phyloP scores from a whole-genome alignment of 2,888 invertebrate genomes.

The Acleris cristana region DNA sequence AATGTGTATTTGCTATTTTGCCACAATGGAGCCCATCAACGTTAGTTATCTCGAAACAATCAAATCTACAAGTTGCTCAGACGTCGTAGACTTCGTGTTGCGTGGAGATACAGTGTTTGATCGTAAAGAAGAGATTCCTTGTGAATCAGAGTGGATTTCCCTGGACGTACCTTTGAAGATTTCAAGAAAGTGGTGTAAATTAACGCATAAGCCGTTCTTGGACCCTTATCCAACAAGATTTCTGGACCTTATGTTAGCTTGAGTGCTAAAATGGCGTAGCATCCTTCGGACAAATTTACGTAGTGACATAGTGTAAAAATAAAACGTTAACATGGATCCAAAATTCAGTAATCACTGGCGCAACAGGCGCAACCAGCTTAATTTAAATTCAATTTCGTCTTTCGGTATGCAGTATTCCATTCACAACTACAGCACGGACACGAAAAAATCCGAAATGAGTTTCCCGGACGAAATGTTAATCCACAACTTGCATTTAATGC shows the following conservation, averaged over 20 bases:
- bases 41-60: conserved; percentile 60
- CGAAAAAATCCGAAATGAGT: conserved; percentile 56
- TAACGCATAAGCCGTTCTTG: conserved; percentile 63
- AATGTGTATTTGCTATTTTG: conserved; percentile 54
- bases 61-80: conserved; percentile 59
- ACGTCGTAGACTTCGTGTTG: conserved; percentile 53
- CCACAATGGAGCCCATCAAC: conserved; percentile 76
- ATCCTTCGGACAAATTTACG: conserved; percentile 51
- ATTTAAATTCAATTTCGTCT: conserved; percentile 44
- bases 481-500: conserved; percentile 62
- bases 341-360: conserved; percentile 57
- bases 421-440: conserved; percentile 63
- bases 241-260: conserved; percentile 53
- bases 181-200: conserved; percentile 57
- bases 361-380: conserved; percentile 55
- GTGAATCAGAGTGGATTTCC: conserved; percentile 53
- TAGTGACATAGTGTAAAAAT: conserved; percentile 51
- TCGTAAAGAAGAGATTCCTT: conserved; percentile 43
- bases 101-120: conserved; percentile 60
- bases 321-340: conserved; percentile 62
- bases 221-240: conserved; percentile 52
- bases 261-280: conserved; percentile 61
- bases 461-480: conserved; percentile 60
- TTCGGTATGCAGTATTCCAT: conserved; percentile 58
- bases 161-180: conserved; percentile 53